A percentile compares a stretch with the other conserved stretches of the same genome.
Evolutionary conservation across 2,797 vertebrate species (phyloP).

Genomic region (Cryptoblepharus egeriae): DNA sequence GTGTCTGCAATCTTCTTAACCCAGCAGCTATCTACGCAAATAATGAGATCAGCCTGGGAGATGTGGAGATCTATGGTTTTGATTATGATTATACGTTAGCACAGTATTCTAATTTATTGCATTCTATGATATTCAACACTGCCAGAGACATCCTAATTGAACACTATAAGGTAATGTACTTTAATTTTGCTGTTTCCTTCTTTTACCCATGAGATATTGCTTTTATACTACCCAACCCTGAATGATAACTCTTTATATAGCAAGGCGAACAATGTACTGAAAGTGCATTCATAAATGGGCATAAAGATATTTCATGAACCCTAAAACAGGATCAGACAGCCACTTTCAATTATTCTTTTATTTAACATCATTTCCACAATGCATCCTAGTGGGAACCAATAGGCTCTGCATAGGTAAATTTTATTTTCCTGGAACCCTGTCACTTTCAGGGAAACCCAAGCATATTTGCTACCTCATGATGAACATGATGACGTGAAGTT

Average conservation of each 20-base stretch:
- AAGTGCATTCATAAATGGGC: background rate
- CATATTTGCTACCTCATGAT: no score
- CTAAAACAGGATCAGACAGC: no score
- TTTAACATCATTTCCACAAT: background rate
- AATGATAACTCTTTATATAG: background rate
- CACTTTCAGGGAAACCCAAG: no score
- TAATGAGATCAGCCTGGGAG: conserved; percentile 82
- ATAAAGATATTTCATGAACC: background rate
- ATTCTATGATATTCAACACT: conserved; percentile 80
- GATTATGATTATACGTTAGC: conserved; percentile 84
- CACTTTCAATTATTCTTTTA: background rate
- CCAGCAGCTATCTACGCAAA: conserved; percentile 81
- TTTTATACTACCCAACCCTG: background rate
- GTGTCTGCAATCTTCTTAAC: conserved; percentile 83
- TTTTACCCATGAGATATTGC: background rate
- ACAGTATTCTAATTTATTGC: conserved; percentile 80
- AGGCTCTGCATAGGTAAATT: background rate
- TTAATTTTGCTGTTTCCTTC: background rate
- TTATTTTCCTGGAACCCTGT: no score
- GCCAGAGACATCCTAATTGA: conserved; percentile 83
- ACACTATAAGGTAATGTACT: conserved; percentile 78
- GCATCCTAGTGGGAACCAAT: background rate
- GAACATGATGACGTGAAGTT: no score
- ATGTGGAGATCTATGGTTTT: conserved; percentile 83
- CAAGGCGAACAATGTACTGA: background rate